These are phyloP conservation scores for Gopherus evgoodei DNA, from an alignment of 2,113 vertebrate genomes.

Conservation along the genomic window DNA sequence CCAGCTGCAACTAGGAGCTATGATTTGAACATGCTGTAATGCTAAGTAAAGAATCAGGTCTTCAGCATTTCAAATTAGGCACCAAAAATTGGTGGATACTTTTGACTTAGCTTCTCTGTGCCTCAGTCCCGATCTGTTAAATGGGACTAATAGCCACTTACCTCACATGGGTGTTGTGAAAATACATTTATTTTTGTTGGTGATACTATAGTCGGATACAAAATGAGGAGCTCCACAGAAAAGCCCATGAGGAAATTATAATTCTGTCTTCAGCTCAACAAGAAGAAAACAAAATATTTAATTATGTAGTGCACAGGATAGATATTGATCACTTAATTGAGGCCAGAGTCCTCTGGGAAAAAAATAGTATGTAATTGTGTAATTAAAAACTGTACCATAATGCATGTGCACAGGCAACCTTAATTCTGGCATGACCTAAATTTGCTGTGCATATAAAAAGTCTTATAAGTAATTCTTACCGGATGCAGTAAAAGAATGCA, in stretches of 20 bases:
- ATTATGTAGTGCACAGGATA: not conserved
- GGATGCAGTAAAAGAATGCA: not conserved
- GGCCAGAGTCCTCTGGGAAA: too few species aligned
- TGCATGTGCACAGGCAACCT: not conserved
- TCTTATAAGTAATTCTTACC: not conserved
- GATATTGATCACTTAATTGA: not conserved
- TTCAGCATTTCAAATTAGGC: not conserved
- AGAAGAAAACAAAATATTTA: not conserved
- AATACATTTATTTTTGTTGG: not conserved
- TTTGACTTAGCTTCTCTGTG: not conserved
- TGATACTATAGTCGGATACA: not conserved
- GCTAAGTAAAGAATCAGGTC: not conserved
- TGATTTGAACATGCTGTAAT: not conserved
- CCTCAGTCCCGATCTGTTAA: not conserved
- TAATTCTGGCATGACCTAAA: not conserved
- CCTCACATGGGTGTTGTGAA: not conserved
- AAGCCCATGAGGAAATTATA: not conserved
- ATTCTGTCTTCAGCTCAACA: not conserved
- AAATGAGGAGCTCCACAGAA: not conserved
- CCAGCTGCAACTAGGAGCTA: not conserved
- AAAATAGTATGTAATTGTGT: not conserved
- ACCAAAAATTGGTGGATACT: not conserved
- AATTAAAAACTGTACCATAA: not conserved
- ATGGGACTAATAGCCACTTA: not conserved
- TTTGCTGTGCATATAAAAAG: not conserved